Base-by-base conservation (phyloP, 1,140 invertebrate genomes). In the Linepithema humile region DNA sequence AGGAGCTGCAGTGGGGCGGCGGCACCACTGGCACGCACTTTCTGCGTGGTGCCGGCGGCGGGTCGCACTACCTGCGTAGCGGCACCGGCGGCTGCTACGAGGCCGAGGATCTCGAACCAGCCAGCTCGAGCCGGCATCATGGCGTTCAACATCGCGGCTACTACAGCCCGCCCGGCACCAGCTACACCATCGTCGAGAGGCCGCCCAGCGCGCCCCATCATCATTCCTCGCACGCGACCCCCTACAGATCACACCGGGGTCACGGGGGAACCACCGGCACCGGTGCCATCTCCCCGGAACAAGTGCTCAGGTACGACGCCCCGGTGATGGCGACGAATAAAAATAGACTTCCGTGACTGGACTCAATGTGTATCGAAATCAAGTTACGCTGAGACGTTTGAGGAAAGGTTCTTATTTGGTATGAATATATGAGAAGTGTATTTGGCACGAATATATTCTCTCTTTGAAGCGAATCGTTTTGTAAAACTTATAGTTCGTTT, bases 111-210 rank as follows among this genome's bases (percentile, higher is more conserved):
- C 91, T 95, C 50, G 94, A 95, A 74, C 89, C 92, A 4, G 83
- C 77, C 12, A 78, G 75, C 59, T 9, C 57, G 9, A 20, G 82
- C 1, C 83, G 90, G 55, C 88, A 90, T 65, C 87, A 90, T 85
- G 84, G 86, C 23, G 84, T 88, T 10, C 89, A 92, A 35, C 92
- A 93, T 23, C 90, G 92, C 59, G 94, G 93, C 38, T 95, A 95
- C 88, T 95, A 95, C 90, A 95, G 95, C 55, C 95, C 95, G n/a
- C 95, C 95, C 26, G 95, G 97, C 60, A 97, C 97, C 78, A 97
- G 97, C 57, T 98, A 98, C 94, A 98, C 97, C 87, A 97, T 98
- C 92, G 96, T 97, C 88, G 97, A 97, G 94, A 95, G 97, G 65
- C 97, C 97, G 43, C 96, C 97, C 82, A 97, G 96, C 86, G 96